These are phyloP conservation scores for Sinocyclocheilus grahami DNA, from an alignment of 2,113 vertebrate genomes.

Conservation along the genomic window DNA sequence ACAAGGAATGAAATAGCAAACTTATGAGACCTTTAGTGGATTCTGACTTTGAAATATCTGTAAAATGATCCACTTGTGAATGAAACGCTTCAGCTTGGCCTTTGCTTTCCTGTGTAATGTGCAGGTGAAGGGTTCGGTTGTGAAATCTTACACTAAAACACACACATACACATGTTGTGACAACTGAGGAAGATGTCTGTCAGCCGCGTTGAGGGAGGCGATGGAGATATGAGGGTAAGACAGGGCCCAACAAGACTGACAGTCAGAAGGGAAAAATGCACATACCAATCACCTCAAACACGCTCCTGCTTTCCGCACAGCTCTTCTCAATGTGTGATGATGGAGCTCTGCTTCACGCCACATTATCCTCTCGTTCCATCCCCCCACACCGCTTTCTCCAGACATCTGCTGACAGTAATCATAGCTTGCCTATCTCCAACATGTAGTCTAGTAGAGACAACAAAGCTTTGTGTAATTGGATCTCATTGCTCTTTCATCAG, in stretches of 20 bases:
- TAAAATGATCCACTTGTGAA: slow-evolving; percentile 2
- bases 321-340: too few species aligned
- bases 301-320: too few species aligned
- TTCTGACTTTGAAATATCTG: neutral
- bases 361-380: neutral
- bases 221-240: slow-evolving; percentile 9
- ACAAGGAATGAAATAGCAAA: neutral
- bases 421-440: slow-evolving; percentile 1
- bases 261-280: slow-evolving; percentile 25
- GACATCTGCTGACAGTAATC: slow-evolving; percentile 18
- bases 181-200: slow-evolving; percentile 16
- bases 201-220: neutral
- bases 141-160: slow-evolving; percentile 34
- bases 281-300: slow-evolving; percentile 13
- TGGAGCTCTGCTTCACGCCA: slow-evolving; percentile 6
- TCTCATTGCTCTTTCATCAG: neutral
- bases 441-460: slow-evolving; percentile 1
- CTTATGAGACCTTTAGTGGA: neutral
- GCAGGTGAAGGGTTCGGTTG: slow-evolving; percentile 8
- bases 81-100: slow-evolving; percentile 1
- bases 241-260: slow-evolving; percentile 28
- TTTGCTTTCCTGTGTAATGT: slow-evolving; percentile 13
- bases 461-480: neutral
- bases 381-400: neutral
- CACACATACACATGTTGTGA: slow-evolving; percentile 14